Percentiles rank a stretch among this genome's conserved stretches.
phyloP scores from a whole-genome alignment of 2,113 vertebrate genomes.

The Sterrhoptilus dennistouni region DNA sequence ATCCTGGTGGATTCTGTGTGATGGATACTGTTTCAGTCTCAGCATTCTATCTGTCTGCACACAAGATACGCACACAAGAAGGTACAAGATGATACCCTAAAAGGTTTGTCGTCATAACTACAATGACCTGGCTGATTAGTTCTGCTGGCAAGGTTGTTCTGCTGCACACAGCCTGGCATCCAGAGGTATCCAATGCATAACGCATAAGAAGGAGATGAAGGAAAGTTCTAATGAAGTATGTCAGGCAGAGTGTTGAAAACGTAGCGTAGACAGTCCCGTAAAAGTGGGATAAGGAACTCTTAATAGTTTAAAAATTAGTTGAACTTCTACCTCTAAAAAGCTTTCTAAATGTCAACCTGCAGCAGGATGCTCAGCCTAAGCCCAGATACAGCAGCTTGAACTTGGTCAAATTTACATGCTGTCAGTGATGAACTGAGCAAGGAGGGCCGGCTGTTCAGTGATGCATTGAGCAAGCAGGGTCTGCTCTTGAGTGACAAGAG shows the following conservation, averaged over 20 bases:
- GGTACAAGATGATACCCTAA: neutral
- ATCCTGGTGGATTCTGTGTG: too few species aligned
- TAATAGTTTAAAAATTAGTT: neutral
- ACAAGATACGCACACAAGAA: neutral
- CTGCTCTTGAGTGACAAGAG: neutral
- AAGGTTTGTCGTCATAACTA: neutral
- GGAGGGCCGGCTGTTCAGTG: neutral
- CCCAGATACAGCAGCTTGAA: neutral
- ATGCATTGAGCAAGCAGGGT: neutral
- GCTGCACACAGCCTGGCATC: neutral
- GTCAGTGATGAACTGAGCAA: neutral
- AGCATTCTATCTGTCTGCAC: neutral
- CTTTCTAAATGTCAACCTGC: neutral
- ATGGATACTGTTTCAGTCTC: neutral
- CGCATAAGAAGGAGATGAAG: neutral
- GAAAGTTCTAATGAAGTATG: neutral
- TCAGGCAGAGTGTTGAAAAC: neutral
- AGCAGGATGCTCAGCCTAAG: neutral
- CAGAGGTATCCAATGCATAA: neutral
- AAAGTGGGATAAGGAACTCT: neutral
- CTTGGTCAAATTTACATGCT: neutral
- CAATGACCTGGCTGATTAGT: neutral
- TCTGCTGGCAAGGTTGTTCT: neutral
- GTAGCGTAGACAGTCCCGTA: neutral
- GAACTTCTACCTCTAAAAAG: neutral